phyloP scores from a whole-genome alignment of 2,797 vertebrate species.

The Rhincodon typus region DNA sequence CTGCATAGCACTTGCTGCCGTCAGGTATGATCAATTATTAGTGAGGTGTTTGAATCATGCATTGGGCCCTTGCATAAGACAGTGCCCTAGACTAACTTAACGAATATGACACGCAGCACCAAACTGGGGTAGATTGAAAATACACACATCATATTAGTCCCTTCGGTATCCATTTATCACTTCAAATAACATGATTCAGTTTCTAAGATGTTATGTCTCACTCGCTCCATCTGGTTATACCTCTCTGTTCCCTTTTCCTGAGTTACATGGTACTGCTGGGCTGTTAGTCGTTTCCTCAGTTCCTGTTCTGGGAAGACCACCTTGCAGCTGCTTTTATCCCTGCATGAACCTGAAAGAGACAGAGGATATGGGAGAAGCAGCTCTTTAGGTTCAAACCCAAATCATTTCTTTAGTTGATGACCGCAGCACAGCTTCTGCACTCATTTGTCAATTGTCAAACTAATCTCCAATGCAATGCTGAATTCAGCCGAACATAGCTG shows the following conservation, averaged over 20 bases:
- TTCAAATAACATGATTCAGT: background rate
- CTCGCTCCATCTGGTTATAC: conserved; percentile 53
- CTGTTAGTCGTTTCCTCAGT: conserved; percentile 80
- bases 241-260: conserved; percentile 95
- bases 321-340: conserved; percentile 82
- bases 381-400: conserved; percentile 57
- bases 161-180: background rate
- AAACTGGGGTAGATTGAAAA: background rate
- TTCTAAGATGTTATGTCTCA: background rate
- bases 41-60: background rate
- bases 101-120: background rate
- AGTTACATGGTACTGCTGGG: conserved; percentile 86
- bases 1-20: background rate
- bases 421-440: conserved; percentile 53
- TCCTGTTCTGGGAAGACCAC: conserved; percentile 80
- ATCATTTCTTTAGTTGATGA: conserved; percentile 55
- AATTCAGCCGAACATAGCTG: conserved; percentile 52
- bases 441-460: conserved; percentile 57
- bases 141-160: background rate
- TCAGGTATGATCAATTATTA: background rate
- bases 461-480: conserved; percentile 49
- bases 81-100: background rate
- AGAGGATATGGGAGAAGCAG: conserved; percentile 53
- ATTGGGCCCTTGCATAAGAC: background rate
- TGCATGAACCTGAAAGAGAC: conserved; percentile 68